Evolutionary conservation across 2,888 invertebrate genomes (phyloP).

Genomic region (Drosophila pseudotalamancana): DNA sequence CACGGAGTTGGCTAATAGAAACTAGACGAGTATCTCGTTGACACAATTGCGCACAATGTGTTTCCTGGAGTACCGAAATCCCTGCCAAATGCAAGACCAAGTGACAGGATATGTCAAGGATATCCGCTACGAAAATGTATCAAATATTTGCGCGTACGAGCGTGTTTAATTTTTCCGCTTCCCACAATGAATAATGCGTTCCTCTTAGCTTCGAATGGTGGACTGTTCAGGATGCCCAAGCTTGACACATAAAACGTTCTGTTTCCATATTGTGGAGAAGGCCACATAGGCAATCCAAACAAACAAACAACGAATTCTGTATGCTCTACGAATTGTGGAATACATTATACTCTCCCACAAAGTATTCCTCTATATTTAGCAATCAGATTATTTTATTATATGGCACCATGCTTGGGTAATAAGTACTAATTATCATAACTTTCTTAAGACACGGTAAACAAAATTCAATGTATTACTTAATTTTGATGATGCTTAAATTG

Average conservation of each 20-base stretch:
- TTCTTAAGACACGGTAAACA: too few relatives aligned
- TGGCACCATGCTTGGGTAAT: too few relatives aligned
- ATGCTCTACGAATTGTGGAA: neutral
- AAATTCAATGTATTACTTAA: too few relatives aligned
- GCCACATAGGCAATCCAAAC: neutral
- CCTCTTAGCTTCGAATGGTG: constrained; percentile 24
- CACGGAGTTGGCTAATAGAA: constrained; percentile 5
- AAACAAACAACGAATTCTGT: constrained; percentile 3
- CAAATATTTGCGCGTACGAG: constrained; percentile 31
- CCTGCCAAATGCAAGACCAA: constrained; percentile 21
- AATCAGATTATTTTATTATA: too few relatives aligned
- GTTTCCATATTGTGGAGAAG: constrained; percentile 37
- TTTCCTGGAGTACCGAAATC: constrained; percentile 24
- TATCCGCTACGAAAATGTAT: constrained; percentile 80
- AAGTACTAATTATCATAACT: too few relatives aligned
- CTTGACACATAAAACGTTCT: constrained; percentile 73
- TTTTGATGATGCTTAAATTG: too few relatives aligned
- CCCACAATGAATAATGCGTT: constrained; percentile 67
- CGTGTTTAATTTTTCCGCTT: constrained; percentile 69
- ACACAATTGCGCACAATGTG: constrained; percentile 54
- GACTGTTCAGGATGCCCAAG: constrained; percentile 64
- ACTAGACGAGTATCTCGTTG: constrained; percentile 38
- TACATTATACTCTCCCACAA: too few relatives aligned
- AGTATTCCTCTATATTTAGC: too few relatives aligned
- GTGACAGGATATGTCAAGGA: constrained; percentile 84